Evolutionary conservation across 2,797 vertebrate genomes (phyloP).

Genomic region (Tokudaia tokunoshimensis): DNA sequence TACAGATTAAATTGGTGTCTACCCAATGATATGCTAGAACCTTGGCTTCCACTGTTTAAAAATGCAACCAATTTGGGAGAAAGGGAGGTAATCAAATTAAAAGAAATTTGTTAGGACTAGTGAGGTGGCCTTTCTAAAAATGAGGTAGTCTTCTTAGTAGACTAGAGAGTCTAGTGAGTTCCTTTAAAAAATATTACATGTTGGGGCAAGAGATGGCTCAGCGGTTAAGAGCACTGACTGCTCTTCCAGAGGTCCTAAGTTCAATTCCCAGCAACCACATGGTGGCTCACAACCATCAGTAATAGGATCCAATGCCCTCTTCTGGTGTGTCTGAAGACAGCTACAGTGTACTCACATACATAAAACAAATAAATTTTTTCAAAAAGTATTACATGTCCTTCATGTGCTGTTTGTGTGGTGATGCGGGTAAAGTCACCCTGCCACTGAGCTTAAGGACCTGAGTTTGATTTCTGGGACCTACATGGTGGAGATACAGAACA

Average conservation of each 20-base stretch:
- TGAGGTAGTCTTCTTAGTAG: too few relatives aligned
- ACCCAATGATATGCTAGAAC: not conserved
- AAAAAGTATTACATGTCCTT: not conserved
- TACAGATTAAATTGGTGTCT: not conserved
- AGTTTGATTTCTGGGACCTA: not conserved
- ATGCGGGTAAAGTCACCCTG: not conserved
- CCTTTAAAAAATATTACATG: not conserved
- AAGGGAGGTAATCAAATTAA: conserved; percentile 24
- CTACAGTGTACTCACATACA: not conserved
- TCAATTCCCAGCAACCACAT: not conserved
- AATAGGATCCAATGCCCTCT: not conserved
- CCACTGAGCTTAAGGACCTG: not conserved
- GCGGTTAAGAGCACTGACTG: not conserved
- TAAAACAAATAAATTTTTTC: not conserved
- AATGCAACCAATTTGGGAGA: not conserved
- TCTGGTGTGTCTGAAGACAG: not conserved
- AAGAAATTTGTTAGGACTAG: not conserved
- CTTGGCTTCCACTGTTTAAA: not conserved
- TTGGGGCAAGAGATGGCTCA: not conserved
- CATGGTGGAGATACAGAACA: not conserved
- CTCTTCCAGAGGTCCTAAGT: not conserved
- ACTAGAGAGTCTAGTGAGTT: not conserved
- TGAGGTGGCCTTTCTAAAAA: not conserved
- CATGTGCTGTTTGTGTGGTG: not conserved
- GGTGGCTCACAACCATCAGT: not conserved